phyloP scores from a whole-genome alignment of 2,797 vertebrate species.

The Pseudochromis fuscus region DNA sequence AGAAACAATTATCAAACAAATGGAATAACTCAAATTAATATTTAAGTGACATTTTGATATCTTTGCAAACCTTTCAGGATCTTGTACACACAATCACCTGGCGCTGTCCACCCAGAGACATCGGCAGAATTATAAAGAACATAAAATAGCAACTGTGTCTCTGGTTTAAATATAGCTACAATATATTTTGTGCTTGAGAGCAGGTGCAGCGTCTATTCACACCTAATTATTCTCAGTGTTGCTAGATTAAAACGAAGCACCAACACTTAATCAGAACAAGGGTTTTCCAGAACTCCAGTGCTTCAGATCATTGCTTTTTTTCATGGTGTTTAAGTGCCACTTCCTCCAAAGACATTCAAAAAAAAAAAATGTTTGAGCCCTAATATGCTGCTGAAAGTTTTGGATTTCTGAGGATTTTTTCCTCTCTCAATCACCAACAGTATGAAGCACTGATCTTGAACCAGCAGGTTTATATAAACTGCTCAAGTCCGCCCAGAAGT shows the following conservation, averaged over 20 bases:
- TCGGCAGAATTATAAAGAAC: not conserved
- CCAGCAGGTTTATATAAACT: constrained; percentile 12
- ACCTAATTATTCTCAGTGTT: constrained; percentile 26
- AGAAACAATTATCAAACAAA: constrained; percentile 40
- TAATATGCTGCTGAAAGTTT: not conserved
- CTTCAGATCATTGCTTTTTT: not conserved
- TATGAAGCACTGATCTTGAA: constrained; percentile 25
- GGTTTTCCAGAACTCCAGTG: constrained; percentile 7
- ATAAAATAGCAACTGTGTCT: not conserved
- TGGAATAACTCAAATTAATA: constrained; percentile 57
- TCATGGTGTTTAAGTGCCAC: constrained; percentile 35
- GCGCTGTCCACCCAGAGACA: not conserved
- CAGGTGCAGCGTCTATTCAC: not conserved
- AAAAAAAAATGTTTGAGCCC: not conserved
- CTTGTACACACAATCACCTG: constrained; percentile 24
- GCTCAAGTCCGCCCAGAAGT: not conserved
- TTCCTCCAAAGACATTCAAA: not conserved
- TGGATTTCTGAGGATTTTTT: not conserved
- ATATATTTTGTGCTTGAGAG: constrained; percentile 23
- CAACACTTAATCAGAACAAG: constrained; percentile 6
- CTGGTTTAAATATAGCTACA: not conserved
- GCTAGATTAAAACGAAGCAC: constrained; percentile 13
- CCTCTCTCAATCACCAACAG: not conserved
- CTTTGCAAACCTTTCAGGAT: constrained; percentile 23
- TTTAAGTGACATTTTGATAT: constrained; percentile 68